These are phyloP conservation scores for Lasaia peninsularis DNA, from an alignment of 1,140 invertebrate genomes.

Conservation along the genomic window DNA sequence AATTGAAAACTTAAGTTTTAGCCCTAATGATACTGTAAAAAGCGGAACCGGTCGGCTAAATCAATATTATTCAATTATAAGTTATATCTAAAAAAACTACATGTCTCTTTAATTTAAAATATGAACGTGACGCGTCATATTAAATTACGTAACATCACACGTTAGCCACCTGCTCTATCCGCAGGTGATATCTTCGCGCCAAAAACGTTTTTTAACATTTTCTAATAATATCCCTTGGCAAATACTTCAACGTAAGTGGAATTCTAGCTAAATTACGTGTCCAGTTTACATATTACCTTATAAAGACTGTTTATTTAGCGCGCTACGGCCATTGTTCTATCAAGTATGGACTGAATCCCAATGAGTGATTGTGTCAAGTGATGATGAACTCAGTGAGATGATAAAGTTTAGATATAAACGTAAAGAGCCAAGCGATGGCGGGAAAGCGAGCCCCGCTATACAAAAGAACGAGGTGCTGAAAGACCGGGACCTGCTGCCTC, in stretches of 20 bases:
- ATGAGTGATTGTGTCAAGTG: conserved; percentile 39
- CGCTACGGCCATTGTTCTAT: conserved; percentile 52
- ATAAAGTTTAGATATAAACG: conserved; percentile 82
- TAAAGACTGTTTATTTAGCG: conserved; percentile 57
- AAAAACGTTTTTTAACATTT: conserved; percentile 21
- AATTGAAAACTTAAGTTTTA: too few species aligned
- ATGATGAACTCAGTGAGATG: conserved; percentile 70
- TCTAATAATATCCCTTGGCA: not conserved
- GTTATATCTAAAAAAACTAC: too few species aligned
- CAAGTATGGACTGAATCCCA: conserved; percentile 53
- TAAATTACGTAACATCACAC: conserved; percentile 24
- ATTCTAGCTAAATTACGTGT: conserved; percentile 63
- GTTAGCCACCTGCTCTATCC: conserved; percentile 49
- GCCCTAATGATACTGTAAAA: too few species aligned
- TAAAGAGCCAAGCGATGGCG: conserved; percentile 73
- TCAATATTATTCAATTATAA: too few species aligned
- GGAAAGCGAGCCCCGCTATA: conserved; percentile 57
- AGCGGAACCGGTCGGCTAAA: too few species aligned
- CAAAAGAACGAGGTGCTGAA: conserved; percentile 65
- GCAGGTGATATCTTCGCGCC: conserved; percentile 56
- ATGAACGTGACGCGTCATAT: too few species aligned
- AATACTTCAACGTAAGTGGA: conserved; percentile 41
- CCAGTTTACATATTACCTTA: conserved; percentile 63
- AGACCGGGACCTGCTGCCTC: conserved; percentile 59
- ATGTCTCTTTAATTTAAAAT: too few species aligned